Evolutionary conservation across 2,113 vertebrate genomes (phyloP).

Genomic region (Strigops habroptila): DNA sequence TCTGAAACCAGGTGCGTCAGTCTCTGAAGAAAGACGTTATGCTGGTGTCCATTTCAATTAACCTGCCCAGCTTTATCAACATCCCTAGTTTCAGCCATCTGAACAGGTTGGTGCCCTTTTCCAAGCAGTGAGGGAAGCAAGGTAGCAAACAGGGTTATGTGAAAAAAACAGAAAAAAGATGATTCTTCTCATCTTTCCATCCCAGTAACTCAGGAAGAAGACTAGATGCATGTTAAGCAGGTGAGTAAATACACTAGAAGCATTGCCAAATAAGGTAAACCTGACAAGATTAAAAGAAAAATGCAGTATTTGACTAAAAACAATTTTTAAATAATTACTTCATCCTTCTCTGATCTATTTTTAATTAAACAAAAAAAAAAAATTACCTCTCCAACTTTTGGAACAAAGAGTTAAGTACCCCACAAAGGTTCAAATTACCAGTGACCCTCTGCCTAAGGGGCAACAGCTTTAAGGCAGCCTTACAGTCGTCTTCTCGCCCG

Average conservation of each 20-base stretch:
- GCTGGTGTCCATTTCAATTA: constrained; percentile 67
- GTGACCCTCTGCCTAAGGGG: neutral
- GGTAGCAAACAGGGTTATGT: neutral
- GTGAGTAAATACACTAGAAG: neutral
- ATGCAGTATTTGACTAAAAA: neutral
- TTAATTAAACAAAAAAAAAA: neutral
- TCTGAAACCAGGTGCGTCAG: constrained; percentile 49
- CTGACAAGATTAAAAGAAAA: constrained; percentile 24
- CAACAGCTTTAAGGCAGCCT: neutral
- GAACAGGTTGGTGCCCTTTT: constrained; percentile 54
- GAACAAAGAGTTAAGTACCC: neutral
- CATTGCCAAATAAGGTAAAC: constrained; percentile 19
- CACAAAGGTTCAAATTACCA: neutral
- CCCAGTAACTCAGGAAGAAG: neutral
- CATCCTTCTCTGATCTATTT: neutral
- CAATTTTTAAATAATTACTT: neutral
- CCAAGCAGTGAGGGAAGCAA: constrained; percentile 17
- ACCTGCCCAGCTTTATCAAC: constrained; percentile 69
- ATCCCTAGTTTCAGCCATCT: constrained; percentile 48
- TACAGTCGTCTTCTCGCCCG: neutral
- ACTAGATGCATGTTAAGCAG: constrained; percentile 5
- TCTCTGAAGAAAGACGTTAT: constrained; percentile 43
- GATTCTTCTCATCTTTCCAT: neutral
- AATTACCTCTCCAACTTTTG: neutral
- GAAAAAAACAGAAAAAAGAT: constrained; percentile 2